These are phyloP conservation scores for Mormyrus iriodes DNA, from an alignment of 2,113 vertebrate species.

Conservation along the genomic window DNA sequence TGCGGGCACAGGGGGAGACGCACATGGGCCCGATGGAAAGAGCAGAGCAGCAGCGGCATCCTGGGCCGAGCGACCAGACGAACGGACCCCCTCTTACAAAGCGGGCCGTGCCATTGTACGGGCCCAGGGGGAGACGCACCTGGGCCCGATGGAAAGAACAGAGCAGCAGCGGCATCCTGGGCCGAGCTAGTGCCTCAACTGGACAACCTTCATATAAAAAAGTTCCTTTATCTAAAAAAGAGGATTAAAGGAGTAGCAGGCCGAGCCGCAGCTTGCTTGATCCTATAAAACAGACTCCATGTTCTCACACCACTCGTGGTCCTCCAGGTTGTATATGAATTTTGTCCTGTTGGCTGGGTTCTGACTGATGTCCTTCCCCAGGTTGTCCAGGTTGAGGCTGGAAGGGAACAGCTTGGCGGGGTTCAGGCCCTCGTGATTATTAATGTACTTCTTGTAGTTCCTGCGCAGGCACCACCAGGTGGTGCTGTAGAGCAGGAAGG, in stretches of 20 bases:
- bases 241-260: neutral
- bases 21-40: no score
- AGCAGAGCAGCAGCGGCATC: no score
- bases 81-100: neutral
- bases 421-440: constrained; percentile 61
- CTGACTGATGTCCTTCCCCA: constrained; percentile 56
- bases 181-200: neutral
- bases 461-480: constrained; percentile 62
- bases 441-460: constrained; percentile 65
- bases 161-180: neutral
- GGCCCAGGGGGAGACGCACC: neutral
- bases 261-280: neutral
- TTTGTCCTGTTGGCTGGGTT: constrained; percentile 60
- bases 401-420: constrained; percentile 62
- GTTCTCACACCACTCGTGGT: constrained; percentile 57
- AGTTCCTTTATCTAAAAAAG: neutral
- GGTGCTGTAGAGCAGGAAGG: constrained; percentile 61
- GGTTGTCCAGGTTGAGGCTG: constrained; percentile 60
- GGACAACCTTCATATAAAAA: neutral
- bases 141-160: neutral
- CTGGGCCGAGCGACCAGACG: neutral
- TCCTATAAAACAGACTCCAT: constrained; percentile 64
- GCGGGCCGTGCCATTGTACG: neutral
- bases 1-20: no score
- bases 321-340: constrained; percentile 65